Percentiles rank a stretch among this genome's conserved stretches.
Evolutionary conservation across 2,888 invertebrate species (phyloP).

Genomic region (Epirrita christyi): DNA sequence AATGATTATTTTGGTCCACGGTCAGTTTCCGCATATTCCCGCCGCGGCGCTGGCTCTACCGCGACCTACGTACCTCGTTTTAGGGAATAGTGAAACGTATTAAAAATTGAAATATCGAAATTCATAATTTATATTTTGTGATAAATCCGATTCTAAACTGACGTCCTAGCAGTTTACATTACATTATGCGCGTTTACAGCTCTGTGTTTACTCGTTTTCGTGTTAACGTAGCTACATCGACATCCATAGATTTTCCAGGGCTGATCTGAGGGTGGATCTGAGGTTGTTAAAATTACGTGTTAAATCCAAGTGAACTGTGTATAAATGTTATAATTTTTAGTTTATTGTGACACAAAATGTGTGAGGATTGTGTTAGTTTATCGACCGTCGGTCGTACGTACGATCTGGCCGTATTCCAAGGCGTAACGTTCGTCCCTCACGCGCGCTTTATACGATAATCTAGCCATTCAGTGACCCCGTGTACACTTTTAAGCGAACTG

Average conservation of each 20-base stretch:
- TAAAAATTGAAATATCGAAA: slow-evolving; percentile 67
- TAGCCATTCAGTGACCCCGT: slow-evolving; percentile 36
- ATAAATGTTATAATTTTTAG: slow-evolving; percentile 18
- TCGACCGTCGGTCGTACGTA: slow-evolving; percentile 55
- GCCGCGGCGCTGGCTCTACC: slow-evolving; percentile 68
- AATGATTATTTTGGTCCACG: slow-evolving; percentile 84
- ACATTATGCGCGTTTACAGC: slow-evolving; percentile 6
- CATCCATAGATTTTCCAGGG: slow-evolving; percentile 60
- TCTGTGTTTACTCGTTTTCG: slow-evolving; percentile 4
- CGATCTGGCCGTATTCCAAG: slow-evolving; percentile 59
- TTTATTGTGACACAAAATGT: slow-evolving; percentile 31
- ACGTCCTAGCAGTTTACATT: slow-evolving; percentile 24
- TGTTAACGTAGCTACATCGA: slow-evolving; percentile 37
- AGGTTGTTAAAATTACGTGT: slow-evolving; percentile 25
- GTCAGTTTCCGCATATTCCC: slow-evolving; percentile 76
- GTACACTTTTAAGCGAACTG: slow-evolving; percentile 52
- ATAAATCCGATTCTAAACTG: slow-evolving; percentile 29
- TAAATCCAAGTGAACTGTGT: slow-evolving; percentile 28
- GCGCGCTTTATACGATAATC: slow-evolving; percentile 57
- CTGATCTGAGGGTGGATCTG: slow-evolving; percentile 52
- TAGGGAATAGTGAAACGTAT: slow-evolving; percentile 72
- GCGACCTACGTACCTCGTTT: slow-evolving; percentile 68
- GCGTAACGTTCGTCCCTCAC: slow-evolving; percentile 37
- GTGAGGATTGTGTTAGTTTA: slow-evolving; percentile 44
- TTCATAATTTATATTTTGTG: slow-evolving; percentile 45